Conservation (phyloP, 2,113 vertebrate species). For the Mobula hypostoma region DNA sequence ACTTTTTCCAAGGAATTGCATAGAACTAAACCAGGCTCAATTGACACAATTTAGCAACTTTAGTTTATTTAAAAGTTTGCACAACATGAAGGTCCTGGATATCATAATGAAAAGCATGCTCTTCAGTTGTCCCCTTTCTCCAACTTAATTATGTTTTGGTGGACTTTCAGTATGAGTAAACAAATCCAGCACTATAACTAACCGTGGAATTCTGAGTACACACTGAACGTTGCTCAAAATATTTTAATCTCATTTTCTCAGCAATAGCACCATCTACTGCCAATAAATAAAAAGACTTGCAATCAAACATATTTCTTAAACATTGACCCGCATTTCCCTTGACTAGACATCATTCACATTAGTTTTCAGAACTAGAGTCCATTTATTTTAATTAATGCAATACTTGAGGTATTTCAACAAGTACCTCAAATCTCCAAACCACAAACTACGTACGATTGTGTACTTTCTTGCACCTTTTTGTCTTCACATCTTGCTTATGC, state of each 20-base stretch:
- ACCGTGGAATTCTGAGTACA: background rate
- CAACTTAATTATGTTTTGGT: background rate
- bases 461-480: background rate
- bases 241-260: background rate
- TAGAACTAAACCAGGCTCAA: too few species aligned
- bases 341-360: background rate
- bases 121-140: background rate
- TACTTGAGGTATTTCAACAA: background rate
- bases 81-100: background rate
- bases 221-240: background rate
- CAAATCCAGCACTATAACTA: background rate
- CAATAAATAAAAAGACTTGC: too few species aligned
- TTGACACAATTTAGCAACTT: too few species aligned
- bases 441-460: too few species aligned
- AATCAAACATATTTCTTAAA: background rate
- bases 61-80: background rate
- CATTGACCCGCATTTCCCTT: background rate
- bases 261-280: conserved; percentile 27
- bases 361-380: background rate
- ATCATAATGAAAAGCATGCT: background rate
- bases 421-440: background rate
- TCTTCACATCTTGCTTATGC: background rate
- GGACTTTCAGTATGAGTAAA: background rate
- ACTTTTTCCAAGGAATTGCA: too few species aligned
- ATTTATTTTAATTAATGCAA: background rate